These are phyloP conservation scores for Macrobrachium rosenbergii DNA, from an alignment of 1,140 invertebrate genomes.

Conservation along the genomic window DNA sequence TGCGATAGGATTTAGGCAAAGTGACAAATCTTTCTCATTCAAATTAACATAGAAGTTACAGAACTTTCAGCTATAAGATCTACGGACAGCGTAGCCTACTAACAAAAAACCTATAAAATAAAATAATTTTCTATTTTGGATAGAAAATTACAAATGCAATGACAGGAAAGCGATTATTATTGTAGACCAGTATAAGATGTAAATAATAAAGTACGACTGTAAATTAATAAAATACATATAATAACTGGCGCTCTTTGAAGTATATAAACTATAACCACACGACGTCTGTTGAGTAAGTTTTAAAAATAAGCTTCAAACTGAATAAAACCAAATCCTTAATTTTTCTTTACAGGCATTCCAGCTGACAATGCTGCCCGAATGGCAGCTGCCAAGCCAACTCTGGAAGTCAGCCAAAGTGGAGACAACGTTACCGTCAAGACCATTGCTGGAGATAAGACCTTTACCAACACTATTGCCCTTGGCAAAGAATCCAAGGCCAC, in stretches of 20 bases:
- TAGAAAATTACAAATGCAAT: no score
- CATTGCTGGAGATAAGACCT: constrained; percentile 41
- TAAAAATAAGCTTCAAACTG: neutral
- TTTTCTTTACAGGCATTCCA: constrained; percentile 23
- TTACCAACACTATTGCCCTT: constrained; percentile 49
- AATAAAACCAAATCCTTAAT: neutral
- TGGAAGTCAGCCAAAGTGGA: constrained; percentile 29
- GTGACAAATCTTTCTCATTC: no score
- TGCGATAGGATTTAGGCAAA: no score
- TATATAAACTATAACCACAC: neutral
- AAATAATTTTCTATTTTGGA: no score
- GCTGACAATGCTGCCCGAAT: constrained; percentile 34
- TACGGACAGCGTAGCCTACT: no score
- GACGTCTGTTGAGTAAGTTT: neutral
- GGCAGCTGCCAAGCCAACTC: constrained; percentile 18
- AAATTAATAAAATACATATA: no score
- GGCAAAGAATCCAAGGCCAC: constrained; percentile 46
- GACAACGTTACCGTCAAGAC: constrained; percentile 34
- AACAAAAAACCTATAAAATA: no score
- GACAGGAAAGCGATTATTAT: no score
- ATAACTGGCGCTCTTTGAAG: neutral
- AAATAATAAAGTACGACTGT: no score
- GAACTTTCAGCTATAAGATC: no score
- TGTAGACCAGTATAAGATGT: no score
- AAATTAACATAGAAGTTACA: no score